phyloP scores from a whole-genome alignment of 2,888 invertebrate species.

The Oscheius sp. region DNA sequence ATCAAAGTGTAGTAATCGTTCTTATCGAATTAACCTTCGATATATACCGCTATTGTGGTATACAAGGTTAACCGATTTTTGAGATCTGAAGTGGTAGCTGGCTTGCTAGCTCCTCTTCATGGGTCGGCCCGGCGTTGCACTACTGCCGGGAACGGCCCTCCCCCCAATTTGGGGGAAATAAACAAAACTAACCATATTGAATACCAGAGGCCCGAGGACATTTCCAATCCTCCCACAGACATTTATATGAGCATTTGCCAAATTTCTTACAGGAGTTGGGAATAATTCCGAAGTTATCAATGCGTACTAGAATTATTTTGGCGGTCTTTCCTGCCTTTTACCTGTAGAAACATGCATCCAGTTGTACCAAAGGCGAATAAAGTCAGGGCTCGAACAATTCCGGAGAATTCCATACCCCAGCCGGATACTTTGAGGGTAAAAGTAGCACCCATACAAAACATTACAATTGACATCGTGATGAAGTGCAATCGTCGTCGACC shows the following conservation, averaged over 20 bases:
- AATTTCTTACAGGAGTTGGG: constrained; percentile 56
- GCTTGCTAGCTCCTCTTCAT: no score
- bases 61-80: no score
- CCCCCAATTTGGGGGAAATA: no score
- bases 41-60: no score
- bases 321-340: no score
- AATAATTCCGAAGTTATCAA: constrained; percentile 56
- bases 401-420: constrained; percentile 9
- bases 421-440: constrained; percentile 42
- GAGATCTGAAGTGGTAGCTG: no score
- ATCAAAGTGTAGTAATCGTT: no score
- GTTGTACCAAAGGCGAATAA: constrained; percentile 59
- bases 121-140: no score
- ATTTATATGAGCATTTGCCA: constrained; percentile 56
- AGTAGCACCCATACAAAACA: constrained; percentile 50
- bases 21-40: no score
- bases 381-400: constrained; percentile 45
- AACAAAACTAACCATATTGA: constrained; percentile 56
- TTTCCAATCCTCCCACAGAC: constrained; percentile 59
- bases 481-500: constrained; percentile 56
- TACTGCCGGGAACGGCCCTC: no score
- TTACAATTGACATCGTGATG: constrained; percentile 54
- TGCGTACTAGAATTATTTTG: constrained; percentile 19
- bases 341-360: constrained; percentile 56
- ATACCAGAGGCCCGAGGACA: constrained; percentile 57